A percentile compares a stretch with the other conserved stretches of the same genome.
Conservation (phyloP, 2,797 vertebrate genomes). For the Eulemur coronatus region DNA sequence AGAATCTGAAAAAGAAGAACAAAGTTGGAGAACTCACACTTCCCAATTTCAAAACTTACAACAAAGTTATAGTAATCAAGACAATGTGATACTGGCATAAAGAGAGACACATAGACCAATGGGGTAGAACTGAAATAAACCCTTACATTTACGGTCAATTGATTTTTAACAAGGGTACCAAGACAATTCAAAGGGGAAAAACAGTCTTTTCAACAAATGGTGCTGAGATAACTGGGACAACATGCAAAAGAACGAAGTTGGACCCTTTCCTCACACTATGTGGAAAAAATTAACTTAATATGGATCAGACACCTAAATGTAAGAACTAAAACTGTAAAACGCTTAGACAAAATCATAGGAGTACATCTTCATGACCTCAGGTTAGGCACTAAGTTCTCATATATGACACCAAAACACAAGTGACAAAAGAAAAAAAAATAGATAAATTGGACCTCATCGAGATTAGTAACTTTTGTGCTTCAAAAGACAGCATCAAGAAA, state of each 20-base stretch:
- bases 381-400: background rate
- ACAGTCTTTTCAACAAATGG: background rate
- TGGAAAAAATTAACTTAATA: slow-evolving; percentile 20
- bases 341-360: background rate
- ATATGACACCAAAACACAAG: slow-evolving; percentile 10
- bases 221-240: background rate
- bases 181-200: background rate
- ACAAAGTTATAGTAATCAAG: background rate
- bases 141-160: background rate
- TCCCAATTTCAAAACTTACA: slow-evolving; percentile 7
- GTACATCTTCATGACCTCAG: background rate
- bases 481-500: background rate
- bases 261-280: background rate
- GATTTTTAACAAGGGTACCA: background rate
- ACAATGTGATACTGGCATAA: background rate
- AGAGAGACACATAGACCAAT: background rate
- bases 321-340: background rate
- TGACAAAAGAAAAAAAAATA: background rate
- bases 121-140: background rate
- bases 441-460: background rate
- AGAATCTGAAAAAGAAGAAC: background rate
- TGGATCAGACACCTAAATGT: background rate
- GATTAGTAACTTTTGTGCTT: background rate
- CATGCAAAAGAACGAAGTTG: background rate
- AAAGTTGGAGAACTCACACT: background rate